These are phyloP conservation scores for Tribolium madens DNA, from an alignment of 1,140 invertebrate genomes.

Conservation along the genomic window DNA sequence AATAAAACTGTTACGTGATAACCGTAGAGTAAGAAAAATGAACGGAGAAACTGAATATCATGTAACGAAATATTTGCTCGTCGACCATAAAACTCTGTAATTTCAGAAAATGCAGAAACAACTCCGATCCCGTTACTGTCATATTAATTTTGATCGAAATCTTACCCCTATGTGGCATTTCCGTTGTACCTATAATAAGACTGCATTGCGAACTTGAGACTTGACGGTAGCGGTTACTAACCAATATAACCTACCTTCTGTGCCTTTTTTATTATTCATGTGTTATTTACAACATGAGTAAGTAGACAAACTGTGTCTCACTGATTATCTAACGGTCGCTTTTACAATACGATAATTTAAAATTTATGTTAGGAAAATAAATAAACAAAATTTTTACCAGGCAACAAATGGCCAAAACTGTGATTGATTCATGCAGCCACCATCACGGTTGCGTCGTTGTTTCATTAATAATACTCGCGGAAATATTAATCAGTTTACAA, in stretches of 20 bases:
- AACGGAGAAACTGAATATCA: conserved; percentile 35
- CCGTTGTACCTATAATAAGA: background rate
- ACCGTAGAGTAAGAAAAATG: conserved; percentile 22
- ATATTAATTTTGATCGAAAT: conserved; percentile 34
- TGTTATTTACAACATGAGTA: background rate
- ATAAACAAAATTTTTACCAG: background rate
- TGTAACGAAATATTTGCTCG: conserved; percentile 39
- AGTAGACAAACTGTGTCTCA: no score
- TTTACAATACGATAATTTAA: no score
- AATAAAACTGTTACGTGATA: conserved; percentile 36
- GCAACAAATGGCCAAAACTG: background rate
- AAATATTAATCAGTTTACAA: conserved; percentile 33
- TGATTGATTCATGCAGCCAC: conserved; percentile 16
- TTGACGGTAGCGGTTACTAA: background rate
- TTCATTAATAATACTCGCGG: conserved; percentile 24
- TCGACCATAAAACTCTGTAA: conserved; percentile 39
- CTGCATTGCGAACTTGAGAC: background rate
- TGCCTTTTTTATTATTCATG: background rate
- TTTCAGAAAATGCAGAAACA: conserved; percentile 34
- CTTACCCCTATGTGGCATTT: background rate
- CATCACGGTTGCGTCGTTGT: conserved; percentile 6
- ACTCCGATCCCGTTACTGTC: conserved; percentile 9
- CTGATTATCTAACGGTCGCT: no score
- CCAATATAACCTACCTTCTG: background rate
- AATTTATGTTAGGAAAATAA: no score